phyloP scores from a whole-genome alignment of 2,113 vertebrate species.

The Periophthalmodon schlosseri region DNA sequence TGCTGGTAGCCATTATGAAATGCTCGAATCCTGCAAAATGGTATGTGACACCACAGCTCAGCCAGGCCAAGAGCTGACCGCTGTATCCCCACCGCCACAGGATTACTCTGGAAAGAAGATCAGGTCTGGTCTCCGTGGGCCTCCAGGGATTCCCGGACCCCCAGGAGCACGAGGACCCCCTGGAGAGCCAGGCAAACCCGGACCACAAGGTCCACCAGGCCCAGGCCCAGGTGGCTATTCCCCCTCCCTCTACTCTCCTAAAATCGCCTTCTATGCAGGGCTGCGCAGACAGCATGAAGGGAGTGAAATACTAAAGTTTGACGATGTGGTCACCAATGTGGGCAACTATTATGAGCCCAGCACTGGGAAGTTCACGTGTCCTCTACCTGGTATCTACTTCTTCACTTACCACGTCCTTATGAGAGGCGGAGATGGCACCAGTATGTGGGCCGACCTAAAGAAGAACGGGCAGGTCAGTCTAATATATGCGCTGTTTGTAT shows the following conservation, averaged over 20 bases:
- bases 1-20: conserved; percentile 85
- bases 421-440: conserved; percentile 94
- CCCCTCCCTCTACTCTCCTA: conserved; percentile 88
- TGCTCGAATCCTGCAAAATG: conserved; percentile 91
- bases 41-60: conserved; percentile 86
- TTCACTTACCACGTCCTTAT: conserved; percentile 98
- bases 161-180: conserved; percentile 85
- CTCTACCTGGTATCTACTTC: conserved; percentile 94
- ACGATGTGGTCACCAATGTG: conserved; percentile 96
- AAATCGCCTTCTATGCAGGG: conserved; percentile 96
- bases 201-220: conserved; percentile 87
- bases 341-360: conserved; percentile 96
- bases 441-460: conserved; percentile 96
- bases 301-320: conserved; percentile 91
- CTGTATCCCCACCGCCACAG: conserved; percentile 80
- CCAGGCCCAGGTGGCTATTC: conserved; percentile 89
- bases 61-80: conserved; percentile 81
- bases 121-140: conserved; percentile 84
- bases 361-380: conserved; percentile 96
- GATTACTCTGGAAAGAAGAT: conserved; percentile 86
- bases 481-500: conserved; percentile 24
- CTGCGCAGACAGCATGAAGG: conserved; percentile 92
- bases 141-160: conserved; percentile 82
- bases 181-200: conserved; percentile 89
- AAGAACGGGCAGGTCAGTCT: conserved; percentile 91